These are phyloP conservation scores for Coelopa pilipes DNA, from an alignment of 2,888 invertebrate species.

Conservation along the genomic window DNA sequence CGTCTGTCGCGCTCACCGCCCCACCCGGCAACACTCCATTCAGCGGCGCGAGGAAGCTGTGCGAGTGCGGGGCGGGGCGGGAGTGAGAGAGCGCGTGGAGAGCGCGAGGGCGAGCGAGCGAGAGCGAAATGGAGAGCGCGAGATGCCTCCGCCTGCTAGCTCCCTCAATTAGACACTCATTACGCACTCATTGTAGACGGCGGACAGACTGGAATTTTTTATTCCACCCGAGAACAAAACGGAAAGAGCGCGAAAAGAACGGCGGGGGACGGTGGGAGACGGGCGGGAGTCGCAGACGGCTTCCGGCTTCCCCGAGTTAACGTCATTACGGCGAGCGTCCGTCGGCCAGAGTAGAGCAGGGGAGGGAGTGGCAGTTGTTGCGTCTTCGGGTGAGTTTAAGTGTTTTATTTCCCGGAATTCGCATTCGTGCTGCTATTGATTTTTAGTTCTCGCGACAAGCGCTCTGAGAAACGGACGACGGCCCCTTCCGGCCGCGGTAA, in stretches of 20 bases:
- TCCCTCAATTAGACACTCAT: constrained; percentile 64
- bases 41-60: neutral
- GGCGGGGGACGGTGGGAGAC: neutral
- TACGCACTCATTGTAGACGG: constrained; percentile 62
- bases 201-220: constrained; percentile 57
- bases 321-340: constrained; percentile 15
- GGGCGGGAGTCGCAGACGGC: constrained; percentile 20
- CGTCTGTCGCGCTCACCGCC: constrained; percentile 35
- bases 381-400: neutral
- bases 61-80: constrained; percentile 1
- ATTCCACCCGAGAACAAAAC: constrained; percentile 33
- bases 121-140: neutral
- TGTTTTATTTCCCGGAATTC: constrained; percentile 3
- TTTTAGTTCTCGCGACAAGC: neutral
- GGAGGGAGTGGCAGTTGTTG: constrained; percentile 38
- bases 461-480: neutral
- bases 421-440: neutral
- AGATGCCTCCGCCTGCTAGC: constrained; percentile 45
- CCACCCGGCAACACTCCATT: constrained; percentile 31
- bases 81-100: constrained; percentile 38
- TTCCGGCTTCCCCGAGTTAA: constrained; percentile 35
- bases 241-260: constrained; percentile 29
- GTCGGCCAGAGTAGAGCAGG: neutral
- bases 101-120: constrained; percentile 14
- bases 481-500: constrained; percentile 25